Percentiles rank a stretch among this genome's conserved stretches.
Evolutionary conservation across 2,888 invertebrate species (phyloP).

Genomic region (Tryphoninae sp.): DNA sequence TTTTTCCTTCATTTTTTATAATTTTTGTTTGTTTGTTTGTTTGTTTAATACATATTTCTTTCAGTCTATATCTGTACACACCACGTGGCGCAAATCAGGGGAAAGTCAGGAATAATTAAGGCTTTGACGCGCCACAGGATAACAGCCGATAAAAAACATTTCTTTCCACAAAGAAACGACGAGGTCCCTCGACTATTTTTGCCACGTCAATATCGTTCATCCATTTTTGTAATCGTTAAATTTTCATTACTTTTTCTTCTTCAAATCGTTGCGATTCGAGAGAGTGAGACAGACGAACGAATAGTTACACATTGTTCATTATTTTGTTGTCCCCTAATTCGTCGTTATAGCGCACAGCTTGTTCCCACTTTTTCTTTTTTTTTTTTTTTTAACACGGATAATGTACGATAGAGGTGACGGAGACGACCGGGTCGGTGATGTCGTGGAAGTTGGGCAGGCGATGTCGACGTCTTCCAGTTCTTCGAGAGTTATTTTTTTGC

Average conservation of each 20-base stretch:
- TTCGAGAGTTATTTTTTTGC: background rate
- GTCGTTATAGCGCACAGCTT: slow-evolving; percentile 24
- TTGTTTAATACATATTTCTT: slow-evolving; percentile 66
- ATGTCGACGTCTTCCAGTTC: background rate
- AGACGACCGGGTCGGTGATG: background rate
- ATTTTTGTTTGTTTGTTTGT: slow-evolving; percentile 36
- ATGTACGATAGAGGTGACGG: background rate
- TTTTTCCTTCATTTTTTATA: slow-evolving; percentile 28
- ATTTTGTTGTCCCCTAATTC: slow-evolving; percentile 20
- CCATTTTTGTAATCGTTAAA: background rate
- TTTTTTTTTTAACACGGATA: slow-evolving; percentile 14
- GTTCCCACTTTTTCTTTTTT: slow-evolving; percentile 18
- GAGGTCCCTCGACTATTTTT: slow-evolving; percentile 23
- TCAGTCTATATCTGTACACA: slow-evolving; percentile 77
- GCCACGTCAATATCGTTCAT: background rate
- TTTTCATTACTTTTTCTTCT: slow-evolving; percentile 15
- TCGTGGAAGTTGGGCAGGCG: background rate
- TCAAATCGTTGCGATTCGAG: slow-evolving; percentile 36
- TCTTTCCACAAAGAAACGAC: slow-evolving; percentile 3
- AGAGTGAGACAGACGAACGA: slow-evolving; percentile 54
- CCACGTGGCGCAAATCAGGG: slow-evolving; percentile 64
- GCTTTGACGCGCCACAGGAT: slow-evolving; percentile 52
- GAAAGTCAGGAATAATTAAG: slow-evolving; percentile 31
- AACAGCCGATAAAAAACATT: slow-evolving; percentile 51
- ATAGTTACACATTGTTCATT: slow-evolving; percentile 40